Evolutionary conservation across 2,113 vertebrate genomes (phyloP), one percentile per base, ranked within the genome.

Genomic region (Semnornis frantzii): DNA sequence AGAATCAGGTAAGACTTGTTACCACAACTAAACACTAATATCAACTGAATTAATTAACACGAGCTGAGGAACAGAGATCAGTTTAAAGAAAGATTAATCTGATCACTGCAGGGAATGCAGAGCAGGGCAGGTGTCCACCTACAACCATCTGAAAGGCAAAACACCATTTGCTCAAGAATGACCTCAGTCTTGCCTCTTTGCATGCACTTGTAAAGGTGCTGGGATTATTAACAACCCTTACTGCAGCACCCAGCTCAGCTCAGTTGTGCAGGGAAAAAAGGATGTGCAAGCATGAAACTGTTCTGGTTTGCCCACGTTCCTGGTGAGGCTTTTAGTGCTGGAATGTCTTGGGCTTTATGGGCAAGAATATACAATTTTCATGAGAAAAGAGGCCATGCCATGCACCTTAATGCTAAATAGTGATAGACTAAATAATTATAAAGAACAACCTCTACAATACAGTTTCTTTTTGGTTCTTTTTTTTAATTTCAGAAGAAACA

Each of bases 221-320:
- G 30, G 66, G 27, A 17, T 28, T 39, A 5, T 10, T 24, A 3
- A 12, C 44, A 65, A 48, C 31, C 31, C 59, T 62, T 14, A 9
- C 0, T 69, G 74, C 64, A 82, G 57, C 44, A 19, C 3, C 66
- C 69, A 44, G 31, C 11, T 18, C 37, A 46, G 69, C 59, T 84
- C 34, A 9, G 0, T 17, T n/a, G 27, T 0, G 9, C 2, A 80
- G 60, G 74, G 2, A 58, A 24, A 46, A 75, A 7, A 25, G 5
- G 13, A 18, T 74, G 44, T 57, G 20, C 78, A 75, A 87, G 30
- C 25, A 85, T 31, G 6, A 6, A 0, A 19, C 1, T 30, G 17
- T 17, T 93, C 24, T 74, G 58, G 14, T 66, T 21, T 37, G 31
- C 20, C n/a, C 3, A 3, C 28, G 39, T 0, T 62, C 5, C 34